A percentile compares a stretch with the other conserved stretches of the same genome.
These are phyloP conservation scores for Neria commutata DNA, from an alignment of 2,888 invertebrate species.

Conservation along the genomic window DNA sequence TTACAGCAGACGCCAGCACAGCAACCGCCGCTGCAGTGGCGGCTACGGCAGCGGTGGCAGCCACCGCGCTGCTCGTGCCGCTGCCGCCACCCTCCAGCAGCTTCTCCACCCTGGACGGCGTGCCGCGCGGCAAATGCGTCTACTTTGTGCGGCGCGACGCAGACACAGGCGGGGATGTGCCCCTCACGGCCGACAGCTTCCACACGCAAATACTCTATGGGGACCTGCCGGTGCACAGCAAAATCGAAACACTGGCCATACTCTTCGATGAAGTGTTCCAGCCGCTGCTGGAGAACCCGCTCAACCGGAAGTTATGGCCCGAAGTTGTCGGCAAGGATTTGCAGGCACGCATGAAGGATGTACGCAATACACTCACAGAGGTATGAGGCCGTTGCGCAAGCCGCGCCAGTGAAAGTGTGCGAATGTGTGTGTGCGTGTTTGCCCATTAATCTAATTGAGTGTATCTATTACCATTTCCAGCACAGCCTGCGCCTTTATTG, in stretches of 20 bases:
- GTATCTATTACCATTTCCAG: conserved; percentile 25
- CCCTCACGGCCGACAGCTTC: conserved; percentile 57
- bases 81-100: conserved; percentile 55
- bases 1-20: conserved; percentile 32
- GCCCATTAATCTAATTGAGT: conserved; percentile 48
- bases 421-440: neutral
- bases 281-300: conserved; percentile 73
- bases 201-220: conserved; percentile 68
- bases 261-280: conserved; percentile 77
- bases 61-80: conserved; percentile 42
- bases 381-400: conserved; percentile 33
- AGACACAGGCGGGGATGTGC: conserved; percentile 20
- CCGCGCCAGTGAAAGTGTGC: neutral
- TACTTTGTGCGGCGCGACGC: conserved; percentile 64
- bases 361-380: conserved; percentile 62
- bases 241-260: conserved; percentile 73
- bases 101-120: conserved; percentile 56
- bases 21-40: conserved; percentile 34
- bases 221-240: conserved; percentile 73
- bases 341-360: conserved; percentile 70
- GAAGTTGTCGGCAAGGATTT: conserved; percentile 74
- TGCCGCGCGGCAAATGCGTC: conserved; percentile 61
- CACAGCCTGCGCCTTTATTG: conserved; percentile 31
- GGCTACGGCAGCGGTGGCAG: conserved; percentile 39
- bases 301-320: conserved; percentile 76